These are phyloP conservation scores for Lampropteryx suffumata DNA, from an alignment of 2,888 invertebrate species.

Conservation along the genomic window DNA sequence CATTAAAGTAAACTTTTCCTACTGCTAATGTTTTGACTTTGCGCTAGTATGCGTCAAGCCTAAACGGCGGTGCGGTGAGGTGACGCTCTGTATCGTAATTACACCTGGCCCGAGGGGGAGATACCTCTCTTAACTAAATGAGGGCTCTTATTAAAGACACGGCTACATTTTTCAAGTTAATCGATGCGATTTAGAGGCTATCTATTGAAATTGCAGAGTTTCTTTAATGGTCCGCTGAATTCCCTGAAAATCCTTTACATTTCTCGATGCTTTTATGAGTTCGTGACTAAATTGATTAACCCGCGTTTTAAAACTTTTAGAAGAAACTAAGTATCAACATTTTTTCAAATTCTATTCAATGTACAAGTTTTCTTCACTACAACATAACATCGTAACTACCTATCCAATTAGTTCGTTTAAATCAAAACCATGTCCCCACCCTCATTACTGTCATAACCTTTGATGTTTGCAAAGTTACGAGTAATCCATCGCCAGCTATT, in stretches of 20 bases:
- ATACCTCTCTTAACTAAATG: conserved; percentile 34
- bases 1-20: conserved; percentile 7
- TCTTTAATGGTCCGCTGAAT: conserved; percentile 21
- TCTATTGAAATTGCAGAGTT: conserved; percentile 26
- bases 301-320: no score
- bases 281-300: neutral
- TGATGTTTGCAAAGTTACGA: conserved; percentile 25
- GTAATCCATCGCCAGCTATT: conserved; percentile 32
- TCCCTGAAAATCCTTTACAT: conserved; percentile 14
- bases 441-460: conserved; percentile 12
- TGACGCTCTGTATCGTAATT: conserved; percentile 35
- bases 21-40: conserved; percentile 25
- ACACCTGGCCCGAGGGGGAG: conserved; percentile 27
- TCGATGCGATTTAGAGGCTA: conserved; percentile 30
- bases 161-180: conserved; percentile 36
- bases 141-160: conserved; percentile 35
- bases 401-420: neutral
- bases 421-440: conserved; percentile 10
- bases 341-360: no score
- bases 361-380: no score
- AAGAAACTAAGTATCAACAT: no score
- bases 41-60: conserved; percentile 26
- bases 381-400: neutral
- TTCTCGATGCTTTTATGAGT: conserved; percentile 11
- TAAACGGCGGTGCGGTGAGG: conserved; percentile 27